These are phyloP conservation scores for Thamnaconus septentrionalis DNA, from an alignment of 2,113 vertebrate species.

Conservation along the genomic window DNA sequence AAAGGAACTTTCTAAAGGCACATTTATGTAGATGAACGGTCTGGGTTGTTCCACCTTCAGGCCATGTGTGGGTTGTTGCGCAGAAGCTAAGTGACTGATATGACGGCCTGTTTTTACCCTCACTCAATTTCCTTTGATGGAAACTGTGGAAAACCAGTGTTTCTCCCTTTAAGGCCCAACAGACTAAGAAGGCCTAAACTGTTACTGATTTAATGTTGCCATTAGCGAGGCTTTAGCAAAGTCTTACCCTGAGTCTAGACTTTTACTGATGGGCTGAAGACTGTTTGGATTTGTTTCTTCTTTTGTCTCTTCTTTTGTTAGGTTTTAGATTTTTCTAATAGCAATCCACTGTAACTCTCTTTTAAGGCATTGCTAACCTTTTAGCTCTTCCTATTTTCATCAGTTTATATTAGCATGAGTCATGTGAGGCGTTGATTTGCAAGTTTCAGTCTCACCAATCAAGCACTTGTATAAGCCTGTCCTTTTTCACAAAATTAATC, in stretches of 20 bases:
- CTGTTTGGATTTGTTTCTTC: background rate
- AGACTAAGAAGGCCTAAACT: conserved; percentile 6
- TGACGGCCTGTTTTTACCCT: background rate
- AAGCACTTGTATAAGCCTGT: no score
- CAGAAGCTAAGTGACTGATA: conserved; percentile 3
- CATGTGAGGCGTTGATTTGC: no score
- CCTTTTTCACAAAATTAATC: no score
- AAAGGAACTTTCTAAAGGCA: background rate
- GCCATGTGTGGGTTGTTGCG: conserved; percentile 13
- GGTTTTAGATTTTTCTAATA: no score
- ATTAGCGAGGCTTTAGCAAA: background rate
- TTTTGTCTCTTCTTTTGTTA: no score
- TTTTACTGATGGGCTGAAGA: conserved; percentile 5
- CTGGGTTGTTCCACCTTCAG: background rate
- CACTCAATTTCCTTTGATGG: conserved; percentile 22
- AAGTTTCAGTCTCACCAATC: no score
- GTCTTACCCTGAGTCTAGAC: background rate
- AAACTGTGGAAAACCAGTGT: conserved; percentile 1
- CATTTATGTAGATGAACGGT: background rate
- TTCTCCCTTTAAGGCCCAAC: conserved; percentile 7
- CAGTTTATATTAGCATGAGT: no score
- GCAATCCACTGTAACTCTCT: no score
- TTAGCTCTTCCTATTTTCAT: no score
- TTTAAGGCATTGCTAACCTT: no score
- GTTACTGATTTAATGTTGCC: conserved; percentile 20